phyloP scores from a whole-genome alignment of 1,140 invertebrate species.

The Odontomachus brunneus region DNA sequence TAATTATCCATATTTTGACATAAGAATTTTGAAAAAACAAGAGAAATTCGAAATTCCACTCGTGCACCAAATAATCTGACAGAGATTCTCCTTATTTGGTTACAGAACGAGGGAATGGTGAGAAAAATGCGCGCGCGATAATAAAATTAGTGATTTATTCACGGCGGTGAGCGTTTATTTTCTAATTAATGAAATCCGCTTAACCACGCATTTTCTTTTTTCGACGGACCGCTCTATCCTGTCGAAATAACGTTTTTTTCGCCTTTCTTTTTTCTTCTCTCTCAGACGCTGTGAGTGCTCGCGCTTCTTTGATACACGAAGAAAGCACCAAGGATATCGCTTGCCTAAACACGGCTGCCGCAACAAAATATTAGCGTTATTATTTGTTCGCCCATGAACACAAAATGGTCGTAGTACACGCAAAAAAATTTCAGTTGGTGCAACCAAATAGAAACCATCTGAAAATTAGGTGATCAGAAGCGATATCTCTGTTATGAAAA shows the following conservation, averaged over 20 bases:
- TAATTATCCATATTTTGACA: not conserved
- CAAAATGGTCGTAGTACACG: too few relatives aligned
- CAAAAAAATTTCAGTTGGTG: too few relatives aligned
- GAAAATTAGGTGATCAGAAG: too few relatives aligned
- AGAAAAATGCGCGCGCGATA: not conserved
- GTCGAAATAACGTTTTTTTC: not conserved
- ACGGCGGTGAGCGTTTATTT: too few relatives aligned
- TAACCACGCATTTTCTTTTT: constrained; percentile 7
- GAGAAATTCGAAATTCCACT: not conserved
- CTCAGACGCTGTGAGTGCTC: not conserved
- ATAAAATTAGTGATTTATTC: constrained; percentile 24
- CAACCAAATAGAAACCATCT: too few relatives aligned
- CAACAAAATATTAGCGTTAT: too few relatives aligned
- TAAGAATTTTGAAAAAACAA: not conserved
- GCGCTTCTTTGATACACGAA: constrained; percentile 9
- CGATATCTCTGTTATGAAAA: too few relatives aligned
- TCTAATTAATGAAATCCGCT: constrained; percentile 32
- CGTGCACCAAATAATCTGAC: not conserved
- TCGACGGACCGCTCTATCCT: not conserved
- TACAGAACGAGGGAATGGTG: not conserved
- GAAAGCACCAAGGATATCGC: too few relatives aligned
- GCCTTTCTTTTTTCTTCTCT: not conserved
- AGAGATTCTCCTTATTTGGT: not conserved
- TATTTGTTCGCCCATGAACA: too few relatives aligned
- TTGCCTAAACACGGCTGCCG: too few relatives aligned